Conservation (phyloP, 2,888 invertebrate genomes). For the Lasioglossum pauxillum region DNA sequence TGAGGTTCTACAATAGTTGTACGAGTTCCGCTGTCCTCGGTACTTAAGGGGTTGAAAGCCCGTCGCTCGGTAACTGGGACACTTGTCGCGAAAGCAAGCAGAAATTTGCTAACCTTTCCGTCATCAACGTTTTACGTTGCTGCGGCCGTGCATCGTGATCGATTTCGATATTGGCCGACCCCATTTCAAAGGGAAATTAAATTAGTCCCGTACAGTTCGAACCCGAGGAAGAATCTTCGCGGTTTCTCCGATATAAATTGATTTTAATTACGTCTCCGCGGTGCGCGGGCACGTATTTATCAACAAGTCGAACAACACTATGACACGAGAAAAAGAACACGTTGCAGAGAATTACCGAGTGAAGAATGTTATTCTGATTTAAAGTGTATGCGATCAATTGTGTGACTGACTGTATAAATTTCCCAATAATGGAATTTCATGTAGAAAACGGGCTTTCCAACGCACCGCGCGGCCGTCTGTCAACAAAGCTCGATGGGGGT, state of each 20-base stretch:
- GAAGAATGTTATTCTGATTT: too few species aligned
- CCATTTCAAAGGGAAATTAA: not conserved
- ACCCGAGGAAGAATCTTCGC: not conserved
- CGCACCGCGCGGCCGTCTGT: not conserved
- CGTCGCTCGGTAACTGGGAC: not conserved
- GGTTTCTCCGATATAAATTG: constrained; percentile 16
- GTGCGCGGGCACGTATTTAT: not conserved
- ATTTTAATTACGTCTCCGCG: constrained; percentile 46
- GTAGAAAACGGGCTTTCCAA: not conserved
- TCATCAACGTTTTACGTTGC: not conserved
- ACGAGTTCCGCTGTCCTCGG: not conserved
- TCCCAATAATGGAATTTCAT: not conserved
- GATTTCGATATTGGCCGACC: not conserved
- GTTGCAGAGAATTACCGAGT: not conserved
- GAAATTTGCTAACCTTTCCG: constrained; percentile 3
- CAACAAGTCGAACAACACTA: not conserved
- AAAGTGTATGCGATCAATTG: too few species aligned
- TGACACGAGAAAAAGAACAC: not conserved
- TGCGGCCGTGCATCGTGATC: not conserved
- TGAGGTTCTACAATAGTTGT: not conserved
- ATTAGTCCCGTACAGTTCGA: not conserved
- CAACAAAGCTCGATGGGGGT: not conserved
- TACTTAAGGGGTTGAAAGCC: not conserved
- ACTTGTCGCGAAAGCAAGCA: not conserved
- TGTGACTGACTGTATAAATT: too few species aligned